Base-by-base conservation (phyloP, 2,113 vertebrate species). In the Progne subis region DNA sequence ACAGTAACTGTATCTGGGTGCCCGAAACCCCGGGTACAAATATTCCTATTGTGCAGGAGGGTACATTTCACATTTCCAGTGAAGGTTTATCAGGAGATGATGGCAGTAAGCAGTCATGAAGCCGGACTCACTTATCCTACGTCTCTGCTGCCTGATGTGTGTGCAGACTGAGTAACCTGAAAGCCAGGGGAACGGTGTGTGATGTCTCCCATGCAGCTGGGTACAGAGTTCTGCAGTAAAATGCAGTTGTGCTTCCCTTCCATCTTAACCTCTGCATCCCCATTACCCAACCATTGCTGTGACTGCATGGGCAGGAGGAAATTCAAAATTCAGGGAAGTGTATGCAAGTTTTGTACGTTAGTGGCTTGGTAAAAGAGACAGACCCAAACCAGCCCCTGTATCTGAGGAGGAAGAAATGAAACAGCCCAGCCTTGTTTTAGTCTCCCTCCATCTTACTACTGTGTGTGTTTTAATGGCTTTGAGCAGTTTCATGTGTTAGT, bases 211-310 rank as follows among this genome's bases (percentile, higher is more conserved):
- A 0, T 41, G 4, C 16, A 18, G 61, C 0, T 68, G n/a, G 25
- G 2, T 53, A 25, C 8, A 25, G 55, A 69, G 12, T 7, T 69
- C 7, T 34, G 64, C 47, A n/a, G 39, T 14, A 2, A 34, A 57
- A 32, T 2, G 9, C 5, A 34, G 1, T 10, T 49, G 21, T 53
- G 25, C 61, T 46, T 24, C 26, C 20, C 1, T 2, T 67, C 43
- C 26, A 0, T 28, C 37, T n/a, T 9, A 19, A 37, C 44, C 6
- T 52, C 47, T 61, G 56, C 52, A 25, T 56, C 49, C 52, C 52
- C 2, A 0, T 31, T 14, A 39, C 50, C 32, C 24, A 6, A 0
- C 23, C 17, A 7, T 2, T 81, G 34, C 25, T 24, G 0, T 9
- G 29, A 14, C 28, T 20, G 74, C 20, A 29, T 12, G 14, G 55